phyloP scores from a whole-genome alignment of 2,888 invertebrate genomes.

The Cephus sareptanus region DNA sequence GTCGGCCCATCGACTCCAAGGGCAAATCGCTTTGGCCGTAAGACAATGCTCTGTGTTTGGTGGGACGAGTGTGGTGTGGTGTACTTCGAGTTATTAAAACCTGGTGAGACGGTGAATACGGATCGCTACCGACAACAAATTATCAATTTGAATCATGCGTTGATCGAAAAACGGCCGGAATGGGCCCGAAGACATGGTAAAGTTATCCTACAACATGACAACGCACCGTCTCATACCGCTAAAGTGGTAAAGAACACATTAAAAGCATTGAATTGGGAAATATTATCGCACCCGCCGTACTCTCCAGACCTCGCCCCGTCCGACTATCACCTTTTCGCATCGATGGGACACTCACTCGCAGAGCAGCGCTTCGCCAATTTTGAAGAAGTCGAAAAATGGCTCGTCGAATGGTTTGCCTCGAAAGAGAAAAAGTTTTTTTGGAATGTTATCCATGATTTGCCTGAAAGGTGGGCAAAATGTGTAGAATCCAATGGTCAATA shows the following conservation, averaged over 20 bases:
- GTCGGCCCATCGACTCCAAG: constrained; percentile 9
- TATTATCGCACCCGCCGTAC: constrained; percentile 21
- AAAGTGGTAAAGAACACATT: constrained; percentile 19
- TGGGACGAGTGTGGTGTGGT: neutral
- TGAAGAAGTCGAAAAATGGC: constrained; percentile 7
- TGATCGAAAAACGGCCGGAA: constrained; percentile 18
- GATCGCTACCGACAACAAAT: constrained; percentile 14
- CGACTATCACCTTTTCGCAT: constrained; percentile 11
- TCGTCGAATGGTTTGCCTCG: constrained; percentile 4
- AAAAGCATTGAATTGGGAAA: constrained; percentile 19
- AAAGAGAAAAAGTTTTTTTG: constrained; percentile 6
- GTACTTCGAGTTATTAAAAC: neutral
- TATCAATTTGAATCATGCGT: constrained; percentile 14
- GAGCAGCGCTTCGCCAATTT: neutral
- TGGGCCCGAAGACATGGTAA: constrained; percentile 19
- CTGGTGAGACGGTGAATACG: constrained; percentile 10
- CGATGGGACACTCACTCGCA: constrained; percentile 6
- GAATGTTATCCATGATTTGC: neutral
- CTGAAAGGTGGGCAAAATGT: neutral
- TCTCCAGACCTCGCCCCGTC: constrained; percentile 23
- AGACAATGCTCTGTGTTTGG: constrained; percentile 10
- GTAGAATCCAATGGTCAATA: neutral
- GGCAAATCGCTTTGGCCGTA: constrained; percentile 9
- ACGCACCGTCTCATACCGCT: constrained; percentile 15
- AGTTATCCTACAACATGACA: constrained; percentile 19